These are phyloP conservation scores for Centroberyx gerrardi DNA, from an alignment of 2,797 vertebrate species.

Conservation along the genomic window DNA sequence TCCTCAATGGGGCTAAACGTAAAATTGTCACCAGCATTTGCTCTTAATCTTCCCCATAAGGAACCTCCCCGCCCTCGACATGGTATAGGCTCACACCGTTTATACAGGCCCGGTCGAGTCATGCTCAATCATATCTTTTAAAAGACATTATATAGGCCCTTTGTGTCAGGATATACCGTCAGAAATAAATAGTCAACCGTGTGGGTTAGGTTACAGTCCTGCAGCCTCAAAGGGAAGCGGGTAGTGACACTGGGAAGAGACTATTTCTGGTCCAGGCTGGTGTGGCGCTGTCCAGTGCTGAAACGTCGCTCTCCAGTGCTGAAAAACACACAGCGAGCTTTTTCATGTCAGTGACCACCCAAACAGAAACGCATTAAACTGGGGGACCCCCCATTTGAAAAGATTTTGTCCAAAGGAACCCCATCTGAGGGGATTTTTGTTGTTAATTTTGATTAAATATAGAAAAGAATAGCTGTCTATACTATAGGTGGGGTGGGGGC, in stretches of 20 bases:
- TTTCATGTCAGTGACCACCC: slow-evolving; percentile 13
- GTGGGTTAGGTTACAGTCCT: not conserved
- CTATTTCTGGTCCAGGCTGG: slow-evolving; percentile 20
- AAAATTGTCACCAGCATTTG: not conserved
- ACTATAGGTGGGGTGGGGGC: too few relatives aligned
- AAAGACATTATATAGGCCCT: slow-evolving; percentile 1
- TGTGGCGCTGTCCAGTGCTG: slow-evolving; percentile 76
- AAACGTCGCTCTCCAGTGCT: slow-evolving; percentile 54
- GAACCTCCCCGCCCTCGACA: slow-evolving; percentile 58
- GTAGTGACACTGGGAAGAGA: slow-evolving; percentile 14
- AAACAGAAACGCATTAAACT: not conserved
- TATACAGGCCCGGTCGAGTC: slow-evolving; percentile 51
- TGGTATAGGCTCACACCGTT: slow-evolving; percentile 37
- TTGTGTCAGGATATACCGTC: not conserved
- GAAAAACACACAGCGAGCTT: slow-evolving; percentile 48
- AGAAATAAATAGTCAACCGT: not conserved
- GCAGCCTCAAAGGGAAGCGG: slow-evolving; percentile 37
- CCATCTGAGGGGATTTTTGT: too few relatives aligned
- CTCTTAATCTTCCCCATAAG: not conserved
- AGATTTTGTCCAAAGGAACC: too few relatives aligned
- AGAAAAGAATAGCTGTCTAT: too few relatives aligned
- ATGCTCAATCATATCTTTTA: slow-evolving; percentile 40
- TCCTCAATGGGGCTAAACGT: not conserved
- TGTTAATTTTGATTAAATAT: too few relatives aligned
- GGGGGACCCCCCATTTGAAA: not conserved